Base-by-base conservation (phyloP, 2,888 invertebrate genomes). In the Dilophus febrilis region DNA sequence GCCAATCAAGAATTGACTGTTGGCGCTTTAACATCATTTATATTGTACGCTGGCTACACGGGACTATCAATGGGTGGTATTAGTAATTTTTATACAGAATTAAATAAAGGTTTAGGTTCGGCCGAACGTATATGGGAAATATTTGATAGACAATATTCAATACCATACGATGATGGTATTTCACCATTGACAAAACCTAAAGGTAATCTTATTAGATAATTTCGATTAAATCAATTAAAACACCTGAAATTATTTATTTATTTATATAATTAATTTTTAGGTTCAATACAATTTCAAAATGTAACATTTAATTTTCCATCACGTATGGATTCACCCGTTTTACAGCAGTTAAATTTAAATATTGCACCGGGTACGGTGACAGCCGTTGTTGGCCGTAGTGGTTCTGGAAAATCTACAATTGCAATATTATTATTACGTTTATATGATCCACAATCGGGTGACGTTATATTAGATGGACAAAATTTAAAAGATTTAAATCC, bases 401-500 rank as follows among this genome's bases (percentile, higher is more conserved):
- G 95, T 0, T 87, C 87, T 19, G 97, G 97, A 1, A 97, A 97
- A 61, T 91, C 90, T 37, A 95, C 97, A 0, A 66, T 95, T 42
- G 88, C 84, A 0, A 67, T 80, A 2, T 66, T 97, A 2, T 66
- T 97, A 45, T 62, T 95, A 37, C 52, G 94, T 51, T 64, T 86
- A 1, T 95, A 95, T 55, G 91, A 94, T 56, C 91, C 92, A 0
- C 62, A 66, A 3, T 51, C 59, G 43, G 91, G 91, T 0, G 55
- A 55, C 7, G 67, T 95, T 38, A 55, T 69, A 36, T 56, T 95
- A 17, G 95, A 95, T 56, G 82, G 80, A 6, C 59, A 72, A 2
- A 74, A 88, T 59, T 68, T 95, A 11, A 71, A 64, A 48, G 66
- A 74, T 1, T 53, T 94, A 43, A 84, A 88, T 62, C 84, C 90